Percentiles rank a stretch among this genome's conserved stretches.
These are phyloP conservation scores for Elgaria multicarinata DNA, from an alignment of 2,113 vertebrate genomes.

Conservation along the genomic window DNA sequence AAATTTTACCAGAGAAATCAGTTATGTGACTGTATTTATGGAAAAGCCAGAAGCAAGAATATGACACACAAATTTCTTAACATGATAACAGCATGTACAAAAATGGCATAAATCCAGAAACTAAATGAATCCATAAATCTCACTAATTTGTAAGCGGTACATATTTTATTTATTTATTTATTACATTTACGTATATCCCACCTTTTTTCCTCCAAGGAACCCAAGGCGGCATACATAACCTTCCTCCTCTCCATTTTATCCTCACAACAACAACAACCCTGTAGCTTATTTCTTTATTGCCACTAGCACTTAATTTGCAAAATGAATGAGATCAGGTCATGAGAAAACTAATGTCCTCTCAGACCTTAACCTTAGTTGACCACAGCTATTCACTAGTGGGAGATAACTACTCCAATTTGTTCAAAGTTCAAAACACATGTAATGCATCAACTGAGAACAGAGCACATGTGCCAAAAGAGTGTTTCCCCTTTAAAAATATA, in stretches of 20 bases:
- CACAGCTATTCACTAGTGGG: neutral
- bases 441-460: neutral
- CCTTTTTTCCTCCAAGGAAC: no score
- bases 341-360: neutral
- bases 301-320: neutral
- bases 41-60: conserved; percentile 76
- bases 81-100: conserved; percentile 79
- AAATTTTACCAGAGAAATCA: conserved; percentile 38
- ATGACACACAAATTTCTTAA: conserved; percentile 85
- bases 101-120: neutral
- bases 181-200: no score
- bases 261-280: no score
- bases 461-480: neutral
- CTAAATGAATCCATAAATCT: neutral
- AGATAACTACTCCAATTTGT: neutral
- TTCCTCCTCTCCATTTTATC: no score
- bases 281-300: neutral
- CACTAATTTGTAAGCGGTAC: neutral
- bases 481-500: neutral
- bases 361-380: neutral
- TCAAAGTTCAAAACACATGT: neutral
- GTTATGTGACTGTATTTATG: conserved; percentile 20
- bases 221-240: no score
- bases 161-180: no score
- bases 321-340: no score